These are phyloP conservation scores for Aix galericulata DNA, from an alignment of 2,113 vertebrate species.

Conservation along the genomic window DNA sequence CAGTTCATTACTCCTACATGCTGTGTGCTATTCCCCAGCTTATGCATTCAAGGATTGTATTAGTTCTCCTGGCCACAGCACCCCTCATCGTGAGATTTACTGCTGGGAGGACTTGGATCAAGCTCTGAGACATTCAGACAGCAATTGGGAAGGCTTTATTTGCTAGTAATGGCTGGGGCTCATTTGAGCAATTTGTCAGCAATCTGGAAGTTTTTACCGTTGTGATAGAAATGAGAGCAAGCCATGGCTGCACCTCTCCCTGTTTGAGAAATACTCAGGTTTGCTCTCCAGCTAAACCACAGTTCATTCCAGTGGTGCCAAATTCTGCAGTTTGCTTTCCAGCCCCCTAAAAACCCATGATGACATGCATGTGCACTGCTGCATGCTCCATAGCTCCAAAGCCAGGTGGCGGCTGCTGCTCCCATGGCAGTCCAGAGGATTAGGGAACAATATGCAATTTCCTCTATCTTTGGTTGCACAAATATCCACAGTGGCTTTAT, in stretches of 20 bases:
- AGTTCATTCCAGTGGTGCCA: neutral
- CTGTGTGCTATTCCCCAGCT: neutral
- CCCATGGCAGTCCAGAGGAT: neutral
- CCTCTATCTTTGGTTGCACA: neutral
- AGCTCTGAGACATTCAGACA: neutral
- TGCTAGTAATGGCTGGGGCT: neutral
- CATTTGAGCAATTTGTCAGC: slow-evolving; percentile 22
- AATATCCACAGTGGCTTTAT: neutral
- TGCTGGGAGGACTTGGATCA: slow-evolving; percentile 1
- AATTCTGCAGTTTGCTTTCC: neutral
- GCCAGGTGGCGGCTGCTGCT: neutral
- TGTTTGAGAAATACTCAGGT: neutral
- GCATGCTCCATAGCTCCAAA: neutral
- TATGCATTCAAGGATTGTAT: neutral
- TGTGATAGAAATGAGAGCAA: neutral
- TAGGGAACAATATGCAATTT: neutral
- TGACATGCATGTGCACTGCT: neutral
- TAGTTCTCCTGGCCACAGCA: neutral
- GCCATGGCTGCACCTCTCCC: neutral
- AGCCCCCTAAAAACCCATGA: neutral
- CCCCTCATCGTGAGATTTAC: slow-evolving; percentile 2
- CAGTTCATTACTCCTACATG: neutral
- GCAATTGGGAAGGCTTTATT: neutral
- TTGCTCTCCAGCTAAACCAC: slow-evolving; percentile 26
- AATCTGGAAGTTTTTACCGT: slow-evolving; percentile 14